These are phyloP conservation scores for Scylla paramamosain DNA, from an alignment of 1,140 invertebrate species.

Conservation along the genomic window DNA sequence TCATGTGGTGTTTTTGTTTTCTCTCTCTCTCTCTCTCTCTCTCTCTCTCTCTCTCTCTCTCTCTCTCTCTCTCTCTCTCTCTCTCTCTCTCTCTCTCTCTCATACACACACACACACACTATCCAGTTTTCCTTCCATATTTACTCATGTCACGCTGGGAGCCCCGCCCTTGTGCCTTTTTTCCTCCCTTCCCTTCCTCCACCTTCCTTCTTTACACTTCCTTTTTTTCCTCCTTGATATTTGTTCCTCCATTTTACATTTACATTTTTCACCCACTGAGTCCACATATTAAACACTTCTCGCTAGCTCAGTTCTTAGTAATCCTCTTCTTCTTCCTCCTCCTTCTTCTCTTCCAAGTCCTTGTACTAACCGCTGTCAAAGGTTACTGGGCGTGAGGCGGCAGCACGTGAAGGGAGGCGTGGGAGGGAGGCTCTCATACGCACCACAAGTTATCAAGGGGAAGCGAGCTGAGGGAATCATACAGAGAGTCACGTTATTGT, in stretches of 20 bases:
- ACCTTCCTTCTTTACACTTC: background rate
- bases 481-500: background rate
- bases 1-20: too few relatives aligned
- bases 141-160: background rate
- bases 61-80: background rate
- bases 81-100: background rate
- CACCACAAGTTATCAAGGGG: background rate
- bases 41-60: background rate
- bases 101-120: background rate
- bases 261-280: background rate
- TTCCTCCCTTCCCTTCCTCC: background rate
- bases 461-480: background rate
- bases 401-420: background rate
- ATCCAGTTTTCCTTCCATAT: background rate
- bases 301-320: background rate
- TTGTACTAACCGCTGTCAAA: background rate
- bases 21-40: too few relatives aligned
- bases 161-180: background rate
- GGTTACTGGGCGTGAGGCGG: background rate
- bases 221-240: background rate
- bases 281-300: background rate
- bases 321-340: background rate
- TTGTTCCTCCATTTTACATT: background rate
- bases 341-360: background rate
- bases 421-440: background rate